Evolutionary conservation across 1,140 invertebrate genomes (phyloP), one percentile per base, ranked within the genome.

Genomic region (Chymomyza costata): DNA sequence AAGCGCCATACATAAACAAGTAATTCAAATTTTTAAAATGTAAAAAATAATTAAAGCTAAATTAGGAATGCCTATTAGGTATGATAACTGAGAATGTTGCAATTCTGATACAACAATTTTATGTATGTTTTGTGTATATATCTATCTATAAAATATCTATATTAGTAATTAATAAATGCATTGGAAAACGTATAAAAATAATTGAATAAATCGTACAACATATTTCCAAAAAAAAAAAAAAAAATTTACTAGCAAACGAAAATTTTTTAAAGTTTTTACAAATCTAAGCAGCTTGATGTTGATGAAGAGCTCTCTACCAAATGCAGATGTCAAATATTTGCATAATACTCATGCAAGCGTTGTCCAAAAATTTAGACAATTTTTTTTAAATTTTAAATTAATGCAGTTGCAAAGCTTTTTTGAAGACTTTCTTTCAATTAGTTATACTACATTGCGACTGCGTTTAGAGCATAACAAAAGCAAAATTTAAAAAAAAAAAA

Each of bases 91-190:
- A 63, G 37, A 55, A 48, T 37, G 52, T 28, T 55, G 70, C 45
- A 45, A 66, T 57, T 62, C 30, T 51, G 56, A 61, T 57, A 61
- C 70, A 69, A 60, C 48, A 62, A 66, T 73, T 74, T 52, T 74
- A 74, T 74, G 70, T 74, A 74, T 76, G 70, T 74, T 74, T 59
- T 74, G 61, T 74, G 70, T 74, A 74, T 74, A 74, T 76, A 74
- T 55, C 44, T 54, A 68, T 67, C 37, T 57, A 62, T 58, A 62
- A n/a, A n/a, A n/a, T n/a, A n/a, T n/a, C n/a, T 61, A 69, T 59
- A n/a, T n/a, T 65, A 76, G 55, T 74, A 74, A 76, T 76, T 71
- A 76, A 76, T 76, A 76, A 76, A 76, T 69, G 65, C 70, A 76
- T 76, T 76, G 61, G n/a, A 65, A 76, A 76, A 64, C 70, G 50